Percentiles rank a stretch among this genome's conserved stretches.
These are phyloP conservation scores for Sardina pilchardus DNA, from an alignment of 2,113 vertebrate species.

Conservation along the genomic window DNA sequence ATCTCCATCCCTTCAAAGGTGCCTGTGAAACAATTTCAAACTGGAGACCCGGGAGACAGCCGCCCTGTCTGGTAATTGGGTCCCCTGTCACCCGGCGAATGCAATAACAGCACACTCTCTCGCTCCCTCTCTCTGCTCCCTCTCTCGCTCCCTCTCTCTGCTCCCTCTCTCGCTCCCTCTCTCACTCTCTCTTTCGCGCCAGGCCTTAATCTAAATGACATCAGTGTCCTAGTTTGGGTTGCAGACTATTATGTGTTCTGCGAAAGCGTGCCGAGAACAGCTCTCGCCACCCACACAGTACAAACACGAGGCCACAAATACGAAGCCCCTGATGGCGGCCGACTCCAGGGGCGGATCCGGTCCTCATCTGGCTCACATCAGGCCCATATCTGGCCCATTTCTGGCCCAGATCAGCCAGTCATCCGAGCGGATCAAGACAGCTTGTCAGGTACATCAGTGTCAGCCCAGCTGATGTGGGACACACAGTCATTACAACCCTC, in stretches of 20 bases:
- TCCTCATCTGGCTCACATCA: too few relatives aligned
- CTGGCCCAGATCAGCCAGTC: not conserved
- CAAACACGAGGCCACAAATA: not conserved
- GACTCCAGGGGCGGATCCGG: too few relatives aligned
- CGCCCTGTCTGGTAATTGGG: slow-evolving; percentile 69
- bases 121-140: slow-evolving; percentile 21
- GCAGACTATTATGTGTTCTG: slow-evolving; percentile 27
- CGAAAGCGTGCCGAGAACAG: slow-evolving; percentile 1
- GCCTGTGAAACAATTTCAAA: slow-evolving; percentile 62
- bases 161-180: not conserved
- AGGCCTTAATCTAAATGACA: slow-evolving; percentile 72
- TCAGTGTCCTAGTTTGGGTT: slow-evolving; percentile 68
- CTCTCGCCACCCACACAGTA: not conserved
- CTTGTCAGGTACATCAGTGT: not conserved
- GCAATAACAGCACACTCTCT: slow-evolving; percentile 60
- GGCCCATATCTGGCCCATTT: too few relatives aligned
- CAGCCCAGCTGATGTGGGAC: not conserved
- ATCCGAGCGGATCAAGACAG: not conserved
- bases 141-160: slow-evolving; percentile 46
- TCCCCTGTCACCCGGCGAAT: slow-evolving; percentile 69
- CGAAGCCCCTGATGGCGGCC: not conserved
- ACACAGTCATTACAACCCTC: not conserved
- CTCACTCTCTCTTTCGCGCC: slow-evolving; percentile 52
- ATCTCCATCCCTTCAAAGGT: slow-evolving; percentile 31
- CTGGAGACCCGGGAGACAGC: slow-evolving; percentile 52